phyloP scores from a whole-genome alignment of 2,797 vertebrate genomes.

The Cossypha polioptera region DNA sequence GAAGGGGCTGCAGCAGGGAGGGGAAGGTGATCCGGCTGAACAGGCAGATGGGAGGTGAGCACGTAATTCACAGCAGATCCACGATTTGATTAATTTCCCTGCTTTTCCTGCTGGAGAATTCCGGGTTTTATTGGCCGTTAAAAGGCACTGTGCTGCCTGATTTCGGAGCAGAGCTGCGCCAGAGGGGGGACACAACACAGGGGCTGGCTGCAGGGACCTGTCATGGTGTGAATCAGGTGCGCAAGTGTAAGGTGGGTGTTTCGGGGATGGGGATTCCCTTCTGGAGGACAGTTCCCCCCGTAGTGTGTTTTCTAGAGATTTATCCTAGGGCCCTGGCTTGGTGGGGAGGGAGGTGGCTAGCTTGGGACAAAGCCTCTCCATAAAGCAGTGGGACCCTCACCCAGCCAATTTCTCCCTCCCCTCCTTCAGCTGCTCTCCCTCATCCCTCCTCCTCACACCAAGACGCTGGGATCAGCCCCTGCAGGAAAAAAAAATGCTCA shows the following conservation, averaged over 20 bases:
- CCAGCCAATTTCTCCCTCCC: not conserved
- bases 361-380: not conserved
- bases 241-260: not conserved
- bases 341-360: not conserved
- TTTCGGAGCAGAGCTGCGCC: fast-evolving
- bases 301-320: not conserved
- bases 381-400: not conserved
- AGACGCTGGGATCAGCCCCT: conserved; percentile 74
- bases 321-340: not conserved
- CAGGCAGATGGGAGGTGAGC: conserved; percentile 47
- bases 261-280: not conserved
- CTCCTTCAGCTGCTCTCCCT: not conserved
- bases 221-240: not conserved
- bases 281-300: not conserved
- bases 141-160: conserved; percentile 13
- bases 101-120: conserved; percentile 64
- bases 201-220: not conserved
- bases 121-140: conserved; percentile 35
- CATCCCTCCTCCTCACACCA: conserved; percentile 43
- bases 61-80: conserved; percentile 52
- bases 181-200: fast-evolving
- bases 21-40: conserved; percentile 38
- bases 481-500: conserved; percentile 75
- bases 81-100: conserved; percentile 56
- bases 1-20: conserved; percentile 37